phyloP scores from a whole-genome alignment of 2,797 vertebrate species.

The Peromyscus melanophrys region DNA sequence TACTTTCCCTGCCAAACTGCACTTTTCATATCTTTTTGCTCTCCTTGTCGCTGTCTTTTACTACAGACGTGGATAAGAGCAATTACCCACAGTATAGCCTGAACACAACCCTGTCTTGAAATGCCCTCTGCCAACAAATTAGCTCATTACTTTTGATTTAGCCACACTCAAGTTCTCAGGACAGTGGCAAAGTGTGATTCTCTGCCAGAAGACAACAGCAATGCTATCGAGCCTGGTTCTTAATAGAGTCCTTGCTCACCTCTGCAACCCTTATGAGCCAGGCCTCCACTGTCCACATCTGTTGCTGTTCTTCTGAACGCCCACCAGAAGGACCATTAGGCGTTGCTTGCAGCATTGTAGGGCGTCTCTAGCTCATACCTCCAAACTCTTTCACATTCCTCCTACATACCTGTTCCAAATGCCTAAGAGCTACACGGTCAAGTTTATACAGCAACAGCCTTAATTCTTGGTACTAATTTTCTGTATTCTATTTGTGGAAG shows the following conservation, averaged over 20 bases:
- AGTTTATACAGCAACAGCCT: background rate
- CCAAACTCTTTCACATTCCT: background rate
- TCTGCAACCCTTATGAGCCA: background rate
- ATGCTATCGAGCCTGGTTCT: background rate
- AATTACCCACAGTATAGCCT: background rate
- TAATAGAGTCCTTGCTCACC: background rate
- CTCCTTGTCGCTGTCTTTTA: too few species aligned
- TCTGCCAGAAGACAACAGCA: background rate
- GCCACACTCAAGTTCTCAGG: background rate
- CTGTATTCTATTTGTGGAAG: background rate
- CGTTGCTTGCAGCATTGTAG: background rate
- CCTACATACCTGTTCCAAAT: background rate
- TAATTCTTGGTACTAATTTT: background rate
- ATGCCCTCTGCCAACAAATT: background rate
- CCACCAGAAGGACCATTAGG: background rate
- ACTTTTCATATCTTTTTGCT: background rate
- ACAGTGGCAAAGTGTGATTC: background rate
- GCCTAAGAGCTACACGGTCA: background rate
- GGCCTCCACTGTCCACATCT: background rate
- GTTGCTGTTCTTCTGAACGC: background rate
- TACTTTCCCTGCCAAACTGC: background rate
- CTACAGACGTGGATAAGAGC: background rate
- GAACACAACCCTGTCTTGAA: background rate
- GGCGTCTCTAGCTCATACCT: background rate
- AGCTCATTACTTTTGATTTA: background rate